Evolutionary conservation across 2,888 invertebrate species (phyloP), one percentile per base, ranked within the genome.

Genomic region (Teleogryllus oceanicus): DNA sequence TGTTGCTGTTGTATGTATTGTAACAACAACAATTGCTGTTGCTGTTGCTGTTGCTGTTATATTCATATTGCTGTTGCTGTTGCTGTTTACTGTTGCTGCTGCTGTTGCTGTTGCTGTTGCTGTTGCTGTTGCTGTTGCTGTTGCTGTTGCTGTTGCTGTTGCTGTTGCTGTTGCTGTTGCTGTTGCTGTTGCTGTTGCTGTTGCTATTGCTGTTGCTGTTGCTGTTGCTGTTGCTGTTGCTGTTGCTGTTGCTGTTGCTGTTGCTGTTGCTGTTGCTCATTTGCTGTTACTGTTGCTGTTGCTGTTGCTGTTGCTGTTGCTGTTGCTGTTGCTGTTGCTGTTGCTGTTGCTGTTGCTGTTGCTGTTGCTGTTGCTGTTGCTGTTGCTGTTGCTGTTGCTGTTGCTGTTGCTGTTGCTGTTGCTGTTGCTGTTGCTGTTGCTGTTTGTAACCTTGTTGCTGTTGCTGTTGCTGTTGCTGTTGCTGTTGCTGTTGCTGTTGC

Each of bases 81-180:
- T 62, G 62, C 62, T 62, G 62, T n/a, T n/a, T n/a, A n/a, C n/a
- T n/a, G n/a, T n/a, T n/a, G n/a, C n/a, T n/a, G n/a, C n/a, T 75
- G 85, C 82, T 86, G 88, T 80, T 88, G 89, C 83, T 87, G 89
- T 13, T 89, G 89, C 51, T 88, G 88, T 84, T 89, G 89, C 81
- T 90, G 90, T n/a, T 84, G 84, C 80, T 89, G 85, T 86, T 62
- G 75, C 21, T 80, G 81, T 82, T 49, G 79, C 81, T 75, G 81
- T 81, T 49, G 82, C 81, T 74, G 78, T 75, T 81, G 82, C 83
- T 79, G 82, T 84, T 51, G 79, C 81, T 50, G 81, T 81, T 80
- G 79, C 81, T 78, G 78, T 77, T 78, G 82, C 12, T 80, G 78
- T 50, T 82, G 81, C 78, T 82, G 82, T 62, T 80, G 81, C 50